Conservation (phyloP, 2,797 vertebrate species). For the Spinus pinus region DNA sequence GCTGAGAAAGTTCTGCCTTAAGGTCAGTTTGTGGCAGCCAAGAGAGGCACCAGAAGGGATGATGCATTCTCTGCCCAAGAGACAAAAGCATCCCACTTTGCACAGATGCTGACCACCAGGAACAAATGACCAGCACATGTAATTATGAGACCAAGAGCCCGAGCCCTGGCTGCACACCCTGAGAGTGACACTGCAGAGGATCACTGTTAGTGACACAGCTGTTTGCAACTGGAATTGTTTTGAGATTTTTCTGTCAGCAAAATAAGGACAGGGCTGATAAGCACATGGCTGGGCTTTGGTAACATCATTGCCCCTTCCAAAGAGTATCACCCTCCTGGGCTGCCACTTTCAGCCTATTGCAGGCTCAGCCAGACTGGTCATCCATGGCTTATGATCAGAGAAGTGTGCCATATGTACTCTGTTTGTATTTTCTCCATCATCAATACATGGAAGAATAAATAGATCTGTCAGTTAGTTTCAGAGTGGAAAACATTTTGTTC, state of each 20-base stretch:
- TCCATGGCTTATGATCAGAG: background rate
- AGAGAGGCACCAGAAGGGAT: background rate
- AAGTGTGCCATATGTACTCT: background rate
- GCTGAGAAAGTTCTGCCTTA: background rate
- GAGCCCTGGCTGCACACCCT: background rate
- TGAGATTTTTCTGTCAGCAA: background rate
- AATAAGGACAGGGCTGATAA: background rate
- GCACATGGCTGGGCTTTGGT: background rate
- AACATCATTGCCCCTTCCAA: background rate
- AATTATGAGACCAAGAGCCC: background rate
- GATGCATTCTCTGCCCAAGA: background rate
- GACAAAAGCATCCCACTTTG: background rate
- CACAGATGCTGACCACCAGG: background rate
- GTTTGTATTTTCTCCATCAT: background rate
- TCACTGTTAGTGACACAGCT: background rate
- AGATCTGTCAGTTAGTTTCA: background rate
- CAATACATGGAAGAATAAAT: background rate
- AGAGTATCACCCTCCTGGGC: background rate
- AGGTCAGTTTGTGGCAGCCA: background rate
- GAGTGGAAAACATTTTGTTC: slow-evolving; percentile 18
- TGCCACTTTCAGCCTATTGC: fast-evolving
- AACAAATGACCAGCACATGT: background rate
- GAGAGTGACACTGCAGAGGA: background rate
- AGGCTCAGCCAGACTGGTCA: background rate
- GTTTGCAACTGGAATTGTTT: background rate